Evolutionary conservation across 2,797 vertebrate genomes (phyloP).

Genomic region (Balearica regulorum): DNA sequence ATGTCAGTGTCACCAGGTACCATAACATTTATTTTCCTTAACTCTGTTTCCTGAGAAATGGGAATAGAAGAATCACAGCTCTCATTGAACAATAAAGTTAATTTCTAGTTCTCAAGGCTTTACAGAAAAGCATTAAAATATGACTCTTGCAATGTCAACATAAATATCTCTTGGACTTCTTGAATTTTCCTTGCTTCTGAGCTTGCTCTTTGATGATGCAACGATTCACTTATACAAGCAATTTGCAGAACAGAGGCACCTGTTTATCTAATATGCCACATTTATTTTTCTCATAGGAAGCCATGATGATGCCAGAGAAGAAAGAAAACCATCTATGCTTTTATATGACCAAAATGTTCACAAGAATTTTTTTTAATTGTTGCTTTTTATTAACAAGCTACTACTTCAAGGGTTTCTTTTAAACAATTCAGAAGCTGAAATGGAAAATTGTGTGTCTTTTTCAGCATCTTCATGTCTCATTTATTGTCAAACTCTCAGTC

Average conservation of each 20-base stretch:
- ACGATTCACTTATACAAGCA: not conserved
- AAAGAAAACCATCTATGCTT: not conserved
- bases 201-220: not conserved
- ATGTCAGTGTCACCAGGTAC: not conserved
- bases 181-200: not conserved
- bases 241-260: not conserved
- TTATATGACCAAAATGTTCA: not conserved
- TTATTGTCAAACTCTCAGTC: constrained; percentile 2
- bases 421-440: not conserved
- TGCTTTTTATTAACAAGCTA: not conserved
- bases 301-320: not conserved
- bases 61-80: not conserved
- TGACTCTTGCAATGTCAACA: not conserved
- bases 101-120: not conserved
- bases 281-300: not conserved
- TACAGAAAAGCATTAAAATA: not conserved
- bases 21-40: not conserved
- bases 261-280: not conserved
- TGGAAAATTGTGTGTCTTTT: not conserved
- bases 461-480: not conserved
- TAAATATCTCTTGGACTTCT: not conserved
- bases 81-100: not conserved
- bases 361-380: not conserved
- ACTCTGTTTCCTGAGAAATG: not conserved
- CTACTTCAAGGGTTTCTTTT: not conserved